phyloP scores from a whole-genome alignment of 2,113 vertebrate genomes.

The Oncorhynchus gorbuscha region DNA sequence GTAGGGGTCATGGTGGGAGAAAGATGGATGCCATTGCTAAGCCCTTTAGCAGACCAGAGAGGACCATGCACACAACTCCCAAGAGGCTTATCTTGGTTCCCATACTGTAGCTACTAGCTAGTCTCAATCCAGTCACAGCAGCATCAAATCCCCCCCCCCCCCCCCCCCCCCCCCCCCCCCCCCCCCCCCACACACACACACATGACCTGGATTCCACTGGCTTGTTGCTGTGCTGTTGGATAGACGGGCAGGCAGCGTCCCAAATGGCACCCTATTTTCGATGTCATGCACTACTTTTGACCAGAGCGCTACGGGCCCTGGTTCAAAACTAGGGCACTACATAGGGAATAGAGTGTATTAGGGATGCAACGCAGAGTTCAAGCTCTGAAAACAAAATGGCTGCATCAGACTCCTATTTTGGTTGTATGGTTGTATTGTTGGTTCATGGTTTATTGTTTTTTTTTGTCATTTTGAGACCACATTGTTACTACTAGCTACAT shows the following conservation, averaged over 20 bases:
- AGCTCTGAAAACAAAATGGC: not conserved
- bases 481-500: too few relatives aligned
- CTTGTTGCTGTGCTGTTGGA: constrained; percentile 23
- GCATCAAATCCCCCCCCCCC: not conserved
- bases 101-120: constrained; percentile 53
- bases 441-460: too few relatives aligned
- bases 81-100: constrained; percentile 67
- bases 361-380: too few relatives aligned
- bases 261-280: too few relatives aligned
- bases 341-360: too few relatives aligned
- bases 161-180: too few relatives aligned
- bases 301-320: not conserved
- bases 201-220: constrained; percentile 69
- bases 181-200: too few relatives aligned
- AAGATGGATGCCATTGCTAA: constrained; percentile 25
- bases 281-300: too few relatives aligned
- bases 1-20: not conserved
- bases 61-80: constrained; percentile 38
- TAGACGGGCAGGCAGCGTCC: too few relatives aligned
- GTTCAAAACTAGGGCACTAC: not conserved
- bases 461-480: too few relatives aligned
- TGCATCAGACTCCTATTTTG: not conserved
- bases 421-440: constrained; percentile 16
- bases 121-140: constrained; percentile 52
- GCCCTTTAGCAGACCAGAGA: constrained; percentile 47